Evolutionary conservation across 1,140 invertebrate species (phyloP).

Genomic region (Phymorhynchus buccinoides): DNA sequence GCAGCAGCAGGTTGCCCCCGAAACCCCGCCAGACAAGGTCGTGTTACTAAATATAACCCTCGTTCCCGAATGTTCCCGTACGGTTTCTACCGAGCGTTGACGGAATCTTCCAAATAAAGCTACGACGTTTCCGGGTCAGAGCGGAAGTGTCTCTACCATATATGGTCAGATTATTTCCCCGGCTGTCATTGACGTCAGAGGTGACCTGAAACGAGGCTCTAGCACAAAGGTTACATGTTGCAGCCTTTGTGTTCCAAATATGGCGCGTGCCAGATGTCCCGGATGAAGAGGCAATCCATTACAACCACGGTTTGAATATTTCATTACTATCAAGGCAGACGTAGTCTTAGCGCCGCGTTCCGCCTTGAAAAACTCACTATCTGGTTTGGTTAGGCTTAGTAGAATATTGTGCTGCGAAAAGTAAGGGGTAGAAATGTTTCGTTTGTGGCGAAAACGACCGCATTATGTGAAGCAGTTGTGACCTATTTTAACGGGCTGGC

Average conservation of each 20-base stretch:
- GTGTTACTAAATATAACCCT: slow-evolving; percentile 34
- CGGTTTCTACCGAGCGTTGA: slow-evolving; percentile 31
- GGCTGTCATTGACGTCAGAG: slow-evolving; percentile 50
- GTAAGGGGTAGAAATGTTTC: slow-evolving; percentile 7
- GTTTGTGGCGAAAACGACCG: not conserved
- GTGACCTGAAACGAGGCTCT: slow-evolving; percentile 48
- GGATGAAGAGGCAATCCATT: slow-evolving; percentile 50
- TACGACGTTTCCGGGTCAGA: slow-evolving; percentile 50
- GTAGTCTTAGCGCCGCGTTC: slow-evolving; percentile 36
- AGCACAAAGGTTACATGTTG: slow-evolving; percentile 42
- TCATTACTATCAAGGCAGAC: slow-evolving; percentile 46
- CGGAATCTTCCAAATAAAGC: slow-evolving; percentile 59
- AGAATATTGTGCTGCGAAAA: slow-evolving; percentile 27
- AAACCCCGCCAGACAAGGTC: slow-evolving; percentile 19
- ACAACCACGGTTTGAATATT: slow-evolving; percentile 43
- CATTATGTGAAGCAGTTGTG: slow-evolving; percentile 45
- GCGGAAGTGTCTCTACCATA: slow-evolving; percentile 58
- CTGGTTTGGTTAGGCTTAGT: slow-evolving; percentile 30
- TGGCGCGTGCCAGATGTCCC: slow-evolving; percentile 55
- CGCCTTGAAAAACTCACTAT: not conserved
- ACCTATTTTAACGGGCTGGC: slow-evolving; percentile 52
- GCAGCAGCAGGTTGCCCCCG: not conserved
- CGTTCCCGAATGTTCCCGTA: slow-evolving; percentile 28
- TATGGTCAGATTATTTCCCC: slow-evolving; percentile 61
- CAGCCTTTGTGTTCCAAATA: slow-evolving; percentile 63